These are phyloP conservation scores for Xylocampa areola DNA, from an alignment of 2,888 invertebrate species.

Conservation along the genomic window DNA sequence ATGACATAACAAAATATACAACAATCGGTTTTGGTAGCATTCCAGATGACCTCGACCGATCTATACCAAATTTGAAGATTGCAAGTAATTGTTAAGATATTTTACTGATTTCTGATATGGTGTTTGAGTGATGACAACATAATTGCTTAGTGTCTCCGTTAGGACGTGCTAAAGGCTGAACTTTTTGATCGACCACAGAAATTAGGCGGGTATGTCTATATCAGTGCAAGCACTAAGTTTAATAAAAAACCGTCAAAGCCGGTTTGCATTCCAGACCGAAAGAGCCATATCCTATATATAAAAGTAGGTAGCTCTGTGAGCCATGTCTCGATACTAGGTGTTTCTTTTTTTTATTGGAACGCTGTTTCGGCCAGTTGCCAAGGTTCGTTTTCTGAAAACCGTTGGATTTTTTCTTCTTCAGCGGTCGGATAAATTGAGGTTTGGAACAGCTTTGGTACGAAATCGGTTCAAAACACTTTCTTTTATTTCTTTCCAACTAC, in stretches of 20 bases:
- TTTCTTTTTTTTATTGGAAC: slow-evolving; percentile 22
- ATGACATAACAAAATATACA: background rate
- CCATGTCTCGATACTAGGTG: slow-evolving; percentile 9
- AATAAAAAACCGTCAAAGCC: slow-evolving; percentile 45
- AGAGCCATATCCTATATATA: slow-evolving; percentile 12
- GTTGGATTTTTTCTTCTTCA: slow-evolving; percentile 8
- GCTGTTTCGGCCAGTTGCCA: slow-evolving; percentile 13
- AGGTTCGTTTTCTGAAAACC: slow-evolving; percentile 18
- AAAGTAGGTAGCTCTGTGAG: too few species aligned
- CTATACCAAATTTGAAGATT: background rate
- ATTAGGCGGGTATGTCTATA: background rate
- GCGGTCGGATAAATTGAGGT: background rate
- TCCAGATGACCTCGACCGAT: slow-evolving; percentile 12
- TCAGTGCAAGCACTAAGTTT: slow-evolving; percentile 17
- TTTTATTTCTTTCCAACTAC: slow-evolving; percentile 19
- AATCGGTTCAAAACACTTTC: background rate
- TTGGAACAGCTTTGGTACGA: background rate
- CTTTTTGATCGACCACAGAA: too few species aligned
- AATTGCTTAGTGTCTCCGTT: too few species aligned
- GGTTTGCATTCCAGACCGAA: slow-evolving; percentile 12
- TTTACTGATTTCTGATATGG: too few species aligned
- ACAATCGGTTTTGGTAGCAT: slow-evolving; percentile 5
- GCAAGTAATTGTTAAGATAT: background rate
- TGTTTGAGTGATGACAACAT: too few species aligned
- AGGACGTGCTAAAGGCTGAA: too few species aligned